These are phyloP conservation scores for Mohoua ochrocephala DNA, from an alignment of 2,113 vertebrate species.

Conservation along the genomic window DNA sequence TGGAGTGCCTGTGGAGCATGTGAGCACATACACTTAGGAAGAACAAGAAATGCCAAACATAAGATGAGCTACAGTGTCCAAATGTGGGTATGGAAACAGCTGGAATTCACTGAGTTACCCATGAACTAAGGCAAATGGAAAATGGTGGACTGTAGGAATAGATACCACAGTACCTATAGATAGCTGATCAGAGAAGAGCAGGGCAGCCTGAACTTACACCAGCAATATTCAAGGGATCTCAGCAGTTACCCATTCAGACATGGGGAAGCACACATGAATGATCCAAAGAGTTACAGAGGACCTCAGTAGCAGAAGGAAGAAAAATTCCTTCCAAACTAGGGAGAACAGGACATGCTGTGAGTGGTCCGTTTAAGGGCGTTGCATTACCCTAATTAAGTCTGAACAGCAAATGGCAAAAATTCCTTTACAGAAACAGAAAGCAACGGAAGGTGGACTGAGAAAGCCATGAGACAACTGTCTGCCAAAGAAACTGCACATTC, in stretches of 20 bases:
- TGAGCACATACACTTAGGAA: not conserved
- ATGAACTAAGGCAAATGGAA: not conserved
- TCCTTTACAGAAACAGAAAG: not conserved
- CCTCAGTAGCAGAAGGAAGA: not conserved
- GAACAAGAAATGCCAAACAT: not conserved
- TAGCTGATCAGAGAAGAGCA: not conserved
- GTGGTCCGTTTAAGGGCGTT: not conserved
- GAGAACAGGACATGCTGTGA: not conserved
- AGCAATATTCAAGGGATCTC: not conserved
- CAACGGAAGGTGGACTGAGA: not conserved
- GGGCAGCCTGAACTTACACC: not conserved
- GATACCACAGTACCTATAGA: not conserved
- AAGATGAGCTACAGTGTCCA: not conserved
- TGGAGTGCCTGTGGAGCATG: not conserved
- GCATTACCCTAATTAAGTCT: not conserved
- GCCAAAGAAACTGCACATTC: not conserved
- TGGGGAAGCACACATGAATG: not conserved
- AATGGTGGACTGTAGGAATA: not conserved
- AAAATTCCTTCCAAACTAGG: not conserved
- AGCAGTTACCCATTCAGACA: not conserved
- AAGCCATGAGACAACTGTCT: not conserved
- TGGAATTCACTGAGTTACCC: not conserved
- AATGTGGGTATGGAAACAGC: not conserved
- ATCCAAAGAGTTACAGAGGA: not conserved
- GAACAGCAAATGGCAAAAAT: not conserved